These are phyloP conservation scores for Hyles euphorbiae DNA, from an alignment of 1,140 invertebrate genomes.

Conservation along the genomic window DNA sequence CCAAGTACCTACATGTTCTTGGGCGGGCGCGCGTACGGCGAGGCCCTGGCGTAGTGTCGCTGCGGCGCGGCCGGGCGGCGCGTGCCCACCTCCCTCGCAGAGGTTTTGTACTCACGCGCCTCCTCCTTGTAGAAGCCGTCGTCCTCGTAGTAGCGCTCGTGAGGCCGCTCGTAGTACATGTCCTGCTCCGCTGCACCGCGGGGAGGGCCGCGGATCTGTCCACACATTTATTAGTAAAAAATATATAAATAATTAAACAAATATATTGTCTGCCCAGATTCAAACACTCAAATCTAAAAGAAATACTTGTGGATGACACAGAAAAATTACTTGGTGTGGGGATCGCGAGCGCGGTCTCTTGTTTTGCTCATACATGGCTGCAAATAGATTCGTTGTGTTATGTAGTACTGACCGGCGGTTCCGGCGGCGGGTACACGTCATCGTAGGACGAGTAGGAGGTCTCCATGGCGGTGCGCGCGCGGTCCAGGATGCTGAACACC, in stretches of 20 bases:
- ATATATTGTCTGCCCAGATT: no score
- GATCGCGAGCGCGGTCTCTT: no score
- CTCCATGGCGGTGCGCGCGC: conserved; percentile 87
- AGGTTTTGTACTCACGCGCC: conserved; percentile 48
- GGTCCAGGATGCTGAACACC: conserved; percentile 88
- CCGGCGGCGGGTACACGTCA: conserved; percentile 43
- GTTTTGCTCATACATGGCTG: no score
- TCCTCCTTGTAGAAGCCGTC: conserved; percentile 56
- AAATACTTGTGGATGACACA: no score
- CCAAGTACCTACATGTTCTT: conserved; percentile 38
- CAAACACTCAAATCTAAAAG: no score
- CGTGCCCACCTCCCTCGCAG: conserved; percentile 51
- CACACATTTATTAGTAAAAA: no score
- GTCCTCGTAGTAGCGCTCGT: conserved; percentile 57
- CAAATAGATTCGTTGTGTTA: no score
- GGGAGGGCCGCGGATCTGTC: conserved; percentile 23
- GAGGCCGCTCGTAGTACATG: conserved; percentile 53
- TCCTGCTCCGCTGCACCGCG: conserved; percentile 39
- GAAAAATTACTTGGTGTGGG: no score
- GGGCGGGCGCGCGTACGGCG: conserved; percentile 43
- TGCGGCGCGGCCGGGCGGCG: conserved; percentile 29
- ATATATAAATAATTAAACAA: no score
- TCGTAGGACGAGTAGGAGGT: conserved; percentile 76
- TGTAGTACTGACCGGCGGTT: conserved; percentile 64
- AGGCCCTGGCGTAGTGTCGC: conserved; percentile 1